phyloP scores from a whole-genome alignment of 2,797 vertebrate genomes.

The Coracias cyanogaster region DNA sequence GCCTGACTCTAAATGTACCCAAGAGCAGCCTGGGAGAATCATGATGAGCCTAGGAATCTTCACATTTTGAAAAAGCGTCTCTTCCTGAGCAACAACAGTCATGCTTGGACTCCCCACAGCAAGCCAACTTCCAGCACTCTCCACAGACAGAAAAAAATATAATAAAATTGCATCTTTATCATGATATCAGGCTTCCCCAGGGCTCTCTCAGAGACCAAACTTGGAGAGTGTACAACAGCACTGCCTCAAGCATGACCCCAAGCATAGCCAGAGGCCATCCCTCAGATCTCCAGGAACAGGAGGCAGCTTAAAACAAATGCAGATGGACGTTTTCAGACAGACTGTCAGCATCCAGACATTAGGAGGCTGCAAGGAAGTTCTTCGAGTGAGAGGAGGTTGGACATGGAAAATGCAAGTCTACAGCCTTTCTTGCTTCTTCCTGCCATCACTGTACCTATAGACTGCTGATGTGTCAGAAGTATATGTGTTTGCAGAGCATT shows the following conservation, averaged over 20 bases:
- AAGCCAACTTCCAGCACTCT: background rate
- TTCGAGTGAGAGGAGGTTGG: background rate
- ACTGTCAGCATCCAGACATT: background rate
- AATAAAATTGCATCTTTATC: background rate
- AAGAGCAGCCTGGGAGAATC: background rate
- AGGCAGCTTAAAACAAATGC: background rate
- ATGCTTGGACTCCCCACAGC: background rate
- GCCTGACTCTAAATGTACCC: background rate
- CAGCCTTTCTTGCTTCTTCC: background rate
- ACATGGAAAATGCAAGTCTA: background rate
- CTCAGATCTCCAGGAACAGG: background rate
- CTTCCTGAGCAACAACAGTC: background rate
- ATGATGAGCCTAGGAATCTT: accelerated
- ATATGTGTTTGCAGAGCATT: background rate
- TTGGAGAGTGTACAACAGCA: background rate
- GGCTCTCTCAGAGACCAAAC: conserved; percentile 5
- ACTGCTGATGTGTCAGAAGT: background rate
- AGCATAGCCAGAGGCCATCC: background rate
- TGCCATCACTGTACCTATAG: background rate
- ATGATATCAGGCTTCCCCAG: background rate
- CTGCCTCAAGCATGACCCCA: conserved; percentile 12
- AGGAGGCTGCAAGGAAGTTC: background rate
- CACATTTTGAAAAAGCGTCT: accelerated
- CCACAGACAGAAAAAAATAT: background rate
- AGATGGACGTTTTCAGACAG: background rate